Base-by-base conservation (phyloP, 2,888 invertebrate genomes). In the Cheilosia scutellata region DNA sequence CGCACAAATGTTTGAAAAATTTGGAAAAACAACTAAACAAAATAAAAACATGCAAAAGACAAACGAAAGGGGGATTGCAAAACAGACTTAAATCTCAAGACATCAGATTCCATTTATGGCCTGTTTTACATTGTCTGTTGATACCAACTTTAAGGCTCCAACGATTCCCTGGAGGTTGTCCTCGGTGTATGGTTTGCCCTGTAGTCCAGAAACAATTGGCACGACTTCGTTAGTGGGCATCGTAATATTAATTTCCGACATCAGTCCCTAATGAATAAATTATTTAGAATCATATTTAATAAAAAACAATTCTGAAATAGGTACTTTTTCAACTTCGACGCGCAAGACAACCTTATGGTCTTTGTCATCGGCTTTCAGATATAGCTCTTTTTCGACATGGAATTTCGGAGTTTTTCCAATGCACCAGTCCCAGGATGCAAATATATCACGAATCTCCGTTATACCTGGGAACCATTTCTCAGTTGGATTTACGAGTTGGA, bases 401-500 rank as follows among this genome's bases (percentile, higher is more conserved):
- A 98, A 98, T 88, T 95, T 95, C 0, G 98, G 98, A 0, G 98
- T 97, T 91, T 95, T 96, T 1, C 98, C 98, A 91, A 94, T 96
- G 86, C 95, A 95, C 98, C 98, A 98, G 78, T 97, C 95, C 97
- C 98, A 98, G 31, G 95, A 95, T 87, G 94, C 92, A 65, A 97
- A 94, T 83, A 95, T 95, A 47, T 94, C 94, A 75, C 94, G 94
- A 76, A 97, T 93, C 88, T 95, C 94, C 9, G 94, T 94, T 33
- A 97, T 94, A 89, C 97, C 97, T 91, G 97, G 96, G 91, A 97
- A 98, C 96, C 97, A 97, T 88, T 96, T 95, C 88, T 98, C 96
- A 0, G 96, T 96, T 1, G 98, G 97, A 92, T 97, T 97, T 65
- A 98, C 93, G 91, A 95, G 94, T 90, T 97, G 96, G 92, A 97